Conservation (phyloP, 2,797 vertebrate genomes). For the Poecilia velifera region DNA sequence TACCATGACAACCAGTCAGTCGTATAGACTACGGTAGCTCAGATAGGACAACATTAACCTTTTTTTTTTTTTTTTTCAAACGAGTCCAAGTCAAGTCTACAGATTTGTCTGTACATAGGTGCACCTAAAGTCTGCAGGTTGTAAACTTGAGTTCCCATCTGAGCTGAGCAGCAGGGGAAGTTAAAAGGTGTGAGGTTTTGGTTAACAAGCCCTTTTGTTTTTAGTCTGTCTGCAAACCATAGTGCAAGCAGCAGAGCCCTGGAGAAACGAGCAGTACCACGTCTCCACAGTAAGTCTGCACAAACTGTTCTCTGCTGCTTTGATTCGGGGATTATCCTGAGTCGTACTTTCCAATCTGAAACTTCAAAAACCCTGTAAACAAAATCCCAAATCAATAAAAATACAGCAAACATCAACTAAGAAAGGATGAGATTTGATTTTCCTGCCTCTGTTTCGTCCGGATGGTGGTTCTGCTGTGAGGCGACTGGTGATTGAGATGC, state of each 20-base stretch:
- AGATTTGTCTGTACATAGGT: neutral
- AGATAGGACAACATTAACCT: neutral
- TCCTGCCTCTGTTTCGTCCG: conserved; percentile 9
- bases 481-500: conserved; percentile 10
- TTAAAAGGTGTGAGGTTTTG: neutral
- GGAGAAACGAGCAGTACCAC: conserved; percentile 2
- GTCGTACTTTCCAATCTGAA: neutral
- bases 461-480: conserved; percentile 6
- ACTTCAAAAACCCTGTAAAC: neutral
- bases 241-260: neutral
- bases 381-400: conserved; percentile 13
- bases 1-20: neutral
- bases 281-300: neutral
- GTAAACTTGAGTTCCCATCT: neutral
- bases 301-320: conserved; percentile 1
- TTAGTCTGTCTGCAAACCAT: neutral
- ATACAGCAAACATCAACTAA: conserved; percentile 6
- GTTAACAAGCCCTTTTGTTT: neutral
- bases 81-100: neutral
- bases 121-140: neutral
- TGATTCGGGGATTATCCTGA: neutral
- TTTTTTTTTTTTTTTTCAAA: neutral
- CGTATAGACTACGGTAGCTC: neutral
- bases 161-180: neutral
- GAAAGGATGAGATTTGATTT: conserved; percentile 5